Evolutionary conservation across 2,797 vertebrate genomes (phyloP).

Genomic region (Aselliscus stoliczkanus): DNA sequence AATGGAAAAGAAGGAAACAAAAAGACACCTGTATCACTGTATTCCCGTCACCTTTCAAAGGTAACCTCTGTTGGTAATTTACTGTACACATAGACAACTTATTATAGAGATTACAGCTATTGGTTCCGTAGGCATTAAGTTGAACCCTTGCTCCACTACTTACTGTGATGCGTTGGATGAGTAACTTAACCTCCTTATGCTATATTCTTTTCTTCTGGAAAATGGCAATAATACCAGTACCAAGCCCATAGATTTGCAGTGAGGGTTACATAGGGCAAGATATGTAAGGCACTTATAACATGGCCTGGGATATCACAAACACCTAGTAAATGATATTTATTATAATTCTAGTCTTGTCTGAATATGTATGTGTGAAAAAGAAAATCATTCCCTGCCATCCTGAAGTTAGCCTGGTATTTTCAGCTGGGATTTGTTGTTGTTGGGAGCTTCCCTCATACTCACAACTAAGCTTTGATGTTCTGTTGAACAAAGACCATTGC

Average conservation of each 20-base stretch:
- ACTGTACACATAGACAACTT: background rate
- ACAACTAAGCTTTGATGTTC: slow-evolving; percentile 19
- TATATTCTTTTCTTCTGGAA: slow-evolving; percentile 26
- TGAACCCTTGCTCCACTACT: background rate
- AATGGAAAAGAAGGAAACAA: background rate
- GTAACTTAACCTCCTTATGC: background rate
- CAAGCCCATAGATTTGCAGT: background rate
- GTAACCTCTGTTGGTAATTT: background rate
- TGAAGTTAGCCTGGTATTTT: background rate
- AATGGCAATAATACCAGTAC: slow-evolving; percentile 3
- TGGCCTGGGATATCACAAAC: background rate
- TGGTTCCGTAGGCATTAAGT: background rate
- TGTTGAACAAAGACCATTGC: slow-evolving; percentile 3
- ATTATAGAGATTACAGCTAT: background rate
- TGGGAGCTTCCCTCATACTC: background rate
- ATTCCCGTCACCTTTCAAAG: background rate
- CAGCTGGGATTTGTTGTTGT: background rate
- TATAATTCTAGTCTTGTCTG: background rate
- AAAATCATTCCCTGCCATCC: background rate
- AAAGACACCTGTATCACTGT: background rate
- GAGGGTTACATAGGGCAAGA: slow-evolving; percentile 34
- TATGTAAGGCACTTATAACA: background rate
- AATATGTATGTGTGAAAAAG: background rate
- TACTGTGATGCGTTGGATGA: background rate
- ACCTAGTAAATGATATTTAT: background rate